phyloP scores from a whole-genome alignment of 2,888 invertebrate genomes.

The Automeris io region DNA sequence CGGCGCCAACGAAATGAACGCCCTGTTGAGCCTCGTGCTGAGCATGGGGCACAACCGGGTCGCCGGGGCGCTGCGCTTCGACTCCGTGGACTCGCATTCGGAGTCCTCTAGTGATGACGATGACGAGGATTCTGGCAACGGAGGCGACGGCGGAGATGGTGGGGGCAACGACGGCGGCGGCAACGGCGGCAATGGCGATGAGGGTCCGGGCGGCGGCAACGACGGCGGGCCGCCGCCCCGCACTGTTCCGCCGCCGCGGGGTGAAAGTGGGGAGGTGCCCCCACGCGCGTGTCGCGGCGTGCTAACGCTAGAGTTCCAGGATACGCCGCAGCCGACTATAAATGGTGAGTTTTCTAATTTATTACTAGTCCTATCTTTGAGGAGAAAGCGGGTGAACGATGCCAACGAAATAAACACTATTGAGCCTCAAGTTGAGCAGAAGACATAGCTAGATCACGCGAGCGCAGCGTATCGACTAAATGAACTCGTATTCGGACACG shows the following conservation, averaged over 20 bases:
- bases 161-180: conserved; percentile 8
- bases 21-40: conserved; percentile 61
- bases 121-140: conserved; percentile 8
- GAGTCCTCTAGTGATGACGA: conserved; percentile 15
- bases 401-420: conserved; percentile 69
- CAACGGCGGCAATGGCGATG: conserved; percentile 9
- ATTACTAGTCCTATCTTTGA: no score
- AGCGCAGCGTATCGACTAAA: conserved; percentile 48
- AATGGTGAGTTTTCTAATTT: not conserved
- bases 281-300: conserved; percentile 23
- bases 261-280: conserved; percentile 7
- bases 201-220: conserved; percentile 8
- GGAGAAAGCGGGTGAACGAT: conserved; percentile 46
- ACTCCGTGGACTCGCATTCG: conserved; percentile 31
- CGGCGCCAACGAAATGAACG: conserved; percentile 70
- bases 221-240: conserved; percentile 7
- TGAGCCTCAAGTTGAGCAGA: conserved; percentile 65
- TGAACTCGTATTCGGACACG: conserved; percentile 27
- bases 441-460: conserved; percentile 61
- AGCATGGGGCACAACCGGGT: conserved; percentile 64
- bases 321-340: conserved; percentile 2
- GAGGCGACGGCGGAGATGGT: conserved; percentile 6
- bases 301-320: conserved; percentile 36
- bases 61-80: conserved; percentile 57
- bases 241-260: conserved; percentile 1